These are phyloP conservation scores for Morus bassanus DNA, from an alignment of 2,797 vertebrate species.

Conservation along the genomic window DNA sequence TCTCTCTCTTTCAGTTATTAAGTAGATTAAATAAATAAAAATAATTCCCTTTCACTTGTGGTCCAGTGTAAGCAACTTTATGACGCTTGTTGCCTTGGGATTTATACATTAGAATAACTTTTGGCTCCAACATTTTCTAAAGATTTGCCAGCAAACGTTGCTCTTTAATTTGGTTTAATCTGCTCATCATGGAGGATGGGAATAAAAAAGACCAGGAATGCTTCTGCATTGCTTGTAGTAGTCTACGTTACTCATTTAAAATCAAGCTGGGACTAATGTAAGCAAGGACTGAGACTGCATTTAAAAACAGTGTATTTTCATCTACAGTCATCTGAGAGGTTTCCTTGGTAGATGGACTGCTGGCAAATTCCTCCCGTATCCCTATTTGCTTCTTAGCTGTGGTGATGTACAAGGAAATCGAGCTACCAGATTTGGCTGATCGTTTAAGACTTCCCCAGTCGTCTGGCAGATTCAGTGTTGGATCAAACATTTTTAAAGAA, in stretches of 20 bases:
- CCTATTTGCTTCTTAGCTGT: neutral
- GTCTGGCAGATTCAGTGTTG: neutral
- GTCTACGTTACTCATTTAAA: neutral
- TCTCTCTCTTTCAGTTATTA: neutral
- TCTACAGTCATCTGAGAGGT: neutral
- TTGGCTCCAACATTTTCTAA: constrained; percentile 54
- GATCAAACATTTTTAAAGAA: neutral
- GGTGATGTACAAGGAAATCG: neutral
- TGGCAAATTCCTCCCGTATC: neutral
- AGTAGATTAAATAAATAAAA: constrained; percentile 46
- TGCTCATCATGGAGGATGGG: neutral
- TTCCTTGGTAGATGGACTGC: neutral
- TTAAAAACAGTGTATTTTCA: neutral
- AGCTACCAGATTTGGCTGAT: neutral
- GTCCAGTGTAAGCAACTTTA: constrained; percentile 65
- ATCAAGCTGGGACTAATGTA: neutral
- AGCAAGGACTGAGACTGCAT: neutral
- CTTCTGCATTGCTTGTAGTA: neutral
- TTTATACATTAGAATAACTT: constrained; percentile 59
- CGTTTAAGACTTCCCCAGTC: neutral
- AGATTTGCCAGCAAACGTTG: constrained; percentile 44
- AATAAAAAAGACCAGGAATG: neutral
- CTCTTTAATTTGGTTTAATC: neutral
- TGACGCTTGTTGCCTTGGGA: constrained; percentile 58
- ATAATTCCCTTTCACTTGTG: neutral